Percentiles rank a stretch among this genome's conserved stretches.
Conservation (phyloP, 2,888 invertebrate species). For the Macrosiphum euphorbiae region DNA sequence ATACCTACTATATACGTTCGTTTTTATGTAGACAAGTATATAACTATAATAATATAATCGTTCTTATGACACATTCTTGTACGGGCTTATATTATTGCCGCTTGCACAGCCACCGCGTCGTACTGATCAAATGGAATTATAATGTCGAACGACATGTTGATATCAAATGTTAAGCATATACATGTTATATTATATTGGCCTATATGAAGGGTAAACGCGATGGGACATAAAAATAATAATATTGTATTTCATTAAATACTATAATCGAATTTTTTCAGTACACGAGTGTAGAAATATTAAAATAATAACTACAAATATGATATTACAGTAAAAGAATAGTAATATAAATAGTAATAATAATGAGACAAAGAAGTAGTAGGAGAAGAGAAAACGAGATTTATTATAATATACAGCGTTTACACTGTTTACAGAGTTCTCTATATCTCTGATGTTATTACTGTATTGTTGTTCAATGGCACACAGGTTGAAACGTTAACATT, state of each 20-base stretch:
- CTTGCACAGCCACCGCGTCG: not conserved
- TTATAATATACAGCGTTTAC: not conserved
- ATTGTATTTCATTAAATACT: not conserved
- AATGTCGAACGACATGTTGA: constrained; percentile 27
- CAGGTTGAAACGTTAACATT: not conserved
- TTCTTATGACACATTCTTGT: constrained; percentile 53
- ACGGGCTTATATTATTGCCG: constrained; percentile 21
- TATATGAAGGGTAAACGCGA: constrained; percentile 1
- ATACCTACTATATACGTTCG: not conserved
- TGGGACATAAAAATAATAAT: constrained; percentile 5
- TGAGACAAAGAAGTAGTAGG: not conserved
- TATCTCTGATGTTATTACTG: not conserved
- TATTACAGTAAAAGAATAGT: not conserved
- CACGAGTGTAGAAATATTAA: not conserved
- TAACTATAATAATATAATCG: constrained; percentile 20
- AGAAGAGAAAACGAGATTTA: not conserved
- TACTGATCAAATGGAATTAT: constrained; percentile 58
- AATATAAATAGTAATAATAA: no score
- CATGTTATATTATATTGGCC: not conserved
- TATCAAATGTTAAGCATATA: not conserved
- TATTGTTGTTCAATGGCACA: not conserved
- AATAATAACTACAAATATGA: not conserved
- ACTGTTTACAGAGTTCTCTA: not conserved
- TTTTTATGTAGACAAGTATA: constrained; percentile 27
- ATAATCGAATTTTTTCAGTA: constrained; percentile 7